Base-by-base conservation (phyloP, 1,140 invertebrate genomes). In the Alviniconcha marisindica region DNA sequence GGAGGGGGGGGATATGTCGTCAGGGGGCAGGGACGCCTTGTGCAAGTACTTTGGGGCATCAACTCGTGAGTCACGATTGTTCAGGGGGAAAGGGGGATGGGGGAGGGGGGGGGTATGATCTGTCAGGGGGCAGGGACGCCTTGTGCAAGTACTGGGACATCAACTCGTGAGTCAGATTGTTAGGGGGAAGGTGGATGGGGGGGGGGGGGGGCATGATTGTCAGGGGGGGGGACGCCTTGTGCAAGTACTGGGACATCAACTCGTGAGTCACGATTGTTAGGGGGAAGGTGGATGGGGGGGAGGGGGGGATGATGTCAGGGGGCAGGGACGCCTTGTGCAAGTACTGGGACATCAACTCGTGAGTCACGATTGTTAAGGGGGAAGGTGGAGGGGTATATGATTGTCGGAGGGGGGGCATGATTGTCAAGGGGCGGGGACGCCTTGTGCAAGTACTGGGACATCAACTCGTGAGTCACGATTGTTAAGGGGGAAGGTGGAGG, bases 1-100 rank as follows among this genome's bases (percentile, higher is more conserved):
- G 18, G 36, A 31, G 15, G 38, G 38, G 24, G 31, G 28, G 33
- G 63, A 7, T 12, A 10, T 63, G 4, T 51, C 10, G 48, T 51
- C n/a, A n/a, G 87, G 88, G n/a, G 89, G 89, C 12, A 85, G 91
- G 83, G 91, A 91, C 82, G 90, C 89, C 44, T 33, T 89, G n/a
- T 86, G 91, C n/a, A n/a, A 44, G 91, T 91, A 77, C 88, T 88
- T 83, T 92, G 91, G 91, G 85, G 89, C 84, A n/a, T n/a, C n/a
- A n/a, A 78, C n/a, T n/a, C n/a, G n/a, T n/a, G n/a, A n/a, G n/a
- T n/a, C n/a, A n/a, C n/a, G n/a, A n/a, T n/a, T n/a, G n/a, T n/a
- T n/a, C n/a, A n/a, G n/a, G n/a, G n/a, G n/a, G n/a, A n/a, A n/a
- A n/a, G n/a, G n/a, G n/a, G n/a, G n/a, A n/a, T n/a, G n/a, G n/a